Conservation (phyloP, 2,888 invertebrate genomes). For the Clistopyga incitator region DNA sequence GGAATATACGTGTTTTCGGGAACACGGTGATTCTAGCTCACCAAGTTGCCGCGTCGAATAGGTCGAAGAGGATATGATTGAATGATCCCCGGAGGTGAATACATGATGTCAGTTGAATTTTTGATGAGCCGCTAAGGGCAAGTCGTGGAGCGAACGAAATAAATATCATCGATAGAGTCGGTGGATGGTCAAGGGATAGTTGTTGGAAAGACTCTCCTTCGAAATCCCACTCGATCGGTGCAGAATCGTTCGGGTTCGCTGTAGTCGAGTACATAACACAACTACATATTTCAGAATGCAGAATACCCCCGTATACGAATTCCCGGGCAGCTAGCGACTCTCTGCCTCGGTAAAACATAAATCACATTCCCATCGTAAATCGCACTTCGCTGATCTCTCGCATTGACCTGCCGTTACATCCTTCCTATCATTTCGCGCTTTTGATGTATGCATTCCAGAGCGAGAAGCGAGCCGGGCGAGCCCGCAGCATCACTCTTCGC, state of each 20-base stretch:
- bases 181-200: conserved; percentile 23
- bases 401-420: conserved; percentile 68
- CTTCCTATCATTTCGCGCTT: conserved; percentile 67
- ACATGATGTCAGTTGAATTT: conserved; percentile 55
- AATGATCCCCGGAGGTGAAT: conserved; percentile 49
- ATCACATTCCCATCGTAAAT: conserved; percentile 67
- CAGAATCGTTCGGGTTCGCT: conserved; percentile 36
- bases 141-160: conserved; percentile 24
- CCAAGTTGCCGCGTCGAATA: not conserved
- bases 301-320: conserved; percentile 36
- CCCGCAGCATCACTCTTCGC: conserved; percentile 33
- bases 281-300: conserved; percentile 49
- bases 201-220: conserved; percentile 24
- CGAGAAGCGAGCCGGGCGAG: conserved; percentile 44
- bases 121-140: conserved; percentile 48
- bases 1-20: not conserved
- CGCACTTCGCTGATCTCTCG: conserved; percentile 65
- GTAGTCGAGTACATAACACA: conserved; percentile 6
- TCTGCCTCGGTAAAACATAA: conserved; percentile 57
- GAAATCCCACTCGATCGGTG: conserved; percentile 1
- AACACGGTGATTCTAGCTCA: not conserved
- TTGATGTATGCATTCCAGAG: conserved; percentile 65
- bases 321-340: conserved; percentile 23
- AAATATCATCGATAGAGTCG: conserved; percentile 54
- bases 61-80: conserved; percentile 36